These are phyloP conservation scores for Sebastes schlegelii DNA, from an alignment of 2,113 vertebrate genomes.

Conservation along the genomic window DNA sequence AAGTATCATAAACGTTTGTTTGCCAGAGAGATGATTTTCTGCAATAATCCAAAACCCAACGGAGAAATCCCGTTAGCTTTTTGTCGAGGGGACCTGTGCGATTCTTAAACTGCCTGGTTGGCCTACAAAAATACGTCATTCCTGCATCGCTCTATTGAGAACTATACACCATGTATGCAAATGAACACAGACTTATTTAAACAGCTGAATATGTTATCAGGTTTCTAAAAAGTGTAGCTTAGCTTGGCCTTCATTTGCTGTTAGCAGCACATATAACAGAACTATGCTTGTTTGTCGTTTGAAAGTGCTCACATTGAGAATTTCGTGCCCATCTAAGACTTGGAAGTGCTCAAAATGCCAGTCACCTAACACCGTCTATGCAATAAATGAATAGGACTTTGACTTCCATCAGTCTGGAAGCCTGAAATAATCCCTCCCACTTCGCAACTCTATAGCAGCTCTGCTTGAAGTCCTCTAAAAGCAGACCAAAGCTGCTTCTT, in stretches of 20 bases:
- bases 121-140: no score
- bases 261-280: neutral
- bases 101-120: no score
- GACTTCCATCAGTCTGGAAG: conserved; percentile 33
- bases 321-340: neutral
- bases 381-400: conserved; percentile 17
- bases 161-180: no score
- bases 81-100: no score
- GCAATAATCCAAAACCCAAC: no score
- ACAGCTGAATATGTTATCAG: neutral
- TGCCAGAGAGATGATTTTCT: no score
- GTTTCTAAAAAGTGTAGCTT: neutral
- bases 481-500: conserved; percentile 43
- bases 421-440: conserved; percentile 49
- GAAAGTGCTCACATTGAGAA: neutral
- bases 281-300: neutral
- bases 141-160: no score
- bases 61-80: no score
- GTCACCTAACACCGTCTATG: neutral
- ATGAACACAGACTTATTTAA: neutral
- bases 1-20: no score
- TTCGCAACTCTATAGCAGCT: conserved; percentile 14
- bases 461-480: conserved; percentile 50
- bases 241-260: neutral
- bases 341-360: conserved; percentile 23